These are phyloP conservation scores for Nothobranchius kuhntae DNA, from an alignment of 2,113 vertebrate genomes.

Conservation along the genomic window DNA sequence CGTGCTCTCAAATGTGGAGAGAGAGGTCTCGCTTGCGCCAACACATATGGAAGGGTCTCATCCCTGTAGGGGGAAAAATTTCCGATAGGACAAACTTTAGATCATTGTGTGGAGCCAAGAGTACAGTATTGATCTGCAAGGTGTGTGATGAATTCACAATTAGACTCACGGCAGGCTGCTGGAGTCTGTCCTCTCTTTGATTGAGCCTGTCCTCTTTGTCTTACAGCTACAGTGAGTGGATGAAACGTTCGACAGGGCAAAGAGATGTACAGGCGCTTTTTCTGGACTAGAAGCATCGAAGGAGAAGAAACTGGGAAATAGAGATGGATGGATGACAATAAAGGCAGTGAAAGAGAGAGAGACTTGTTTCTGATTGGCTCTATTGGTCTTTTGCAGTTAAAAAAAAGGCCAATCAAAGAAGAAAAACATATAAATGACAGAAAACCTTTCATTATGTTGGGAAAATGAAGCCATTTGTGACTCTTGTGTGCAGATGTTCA, in stretches of 20 bases:
- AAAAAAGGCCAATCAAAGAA: constrained; percentile 3
- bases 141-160: constrained; percentile 79
- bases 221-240: constrained; percentile 51
- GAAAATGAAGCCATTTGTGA: constrained; percentile 3
- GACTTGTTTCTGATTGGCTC: not conserved
- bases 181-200: constrained; percentile 72
- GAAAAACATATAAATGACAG: not conserved
- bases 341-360: constrained; percentile 4
- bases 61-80: constrained; percentile 57
- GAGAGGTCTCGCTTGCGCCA: constrained; percentile 44
- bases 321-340: constrained; percentile 37
- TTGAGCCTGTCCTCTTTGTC: constrained; percentile 65
- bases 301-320: constrained; percentile 21
- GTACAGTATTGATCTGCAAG: constrained; percentile 72
- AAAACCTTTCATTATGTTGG: not conserved
- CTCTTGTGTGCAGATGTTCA: not conserved
- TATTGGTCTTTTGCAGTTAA: not conserved
- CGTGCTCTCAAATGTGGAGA: constrained; percentile 23
- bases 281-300: constrained; percentile 13
- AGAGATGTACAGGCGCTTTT: constrained; percentile 16
- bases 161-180: constrained; percentile 63
- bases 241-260: constrained; percentile 48
- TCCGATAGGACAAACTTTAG: constrained; percentile 76
- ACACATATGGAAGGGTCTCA: constrained; percentile 67
- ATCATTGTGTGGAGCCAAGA: constrained; percentile 66